Percentiles rank a stretch among this genome's conserved stretches.
Evolutionary conservation across 2,888 invertebrate genomes (phyloP).

Genomic region (Ischnura elegans): DNA sequence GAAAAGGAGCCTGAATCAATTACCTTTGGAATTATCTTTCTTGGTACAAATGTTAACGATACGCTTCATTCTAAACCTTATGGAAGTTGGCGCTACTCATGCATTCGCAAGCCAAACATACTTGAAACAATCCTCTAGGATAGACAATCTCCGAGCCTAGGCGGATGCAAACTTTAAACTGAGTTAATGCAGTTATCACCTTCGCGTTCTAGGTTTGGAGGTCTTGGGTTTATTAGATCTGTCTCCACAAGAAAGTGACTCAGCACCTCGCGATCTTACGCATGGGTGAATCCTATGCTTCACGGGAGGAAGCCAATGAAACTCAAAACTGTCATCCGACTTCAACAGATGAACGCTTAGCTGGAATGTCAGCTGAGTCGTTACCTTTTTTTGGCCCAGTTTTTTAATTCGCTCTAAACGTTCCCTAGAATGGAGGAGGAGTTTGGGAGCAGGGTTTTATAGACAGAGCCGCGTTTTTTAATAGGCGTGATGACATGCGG

Average conservation of each 20-base stretch:
- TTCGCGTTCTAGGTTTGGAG: not conserved
- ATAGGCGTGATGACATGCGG: not conserved
- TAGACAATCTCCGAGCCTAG: not conserved
- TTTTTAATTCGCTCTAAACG: not conserved
- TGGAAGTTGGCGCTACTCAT: too few relatives aligned
- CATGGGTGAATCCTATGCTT: not conserved
- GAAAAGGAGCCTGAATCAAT: too few relatives aligned
- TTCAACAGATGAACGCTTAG: not conserved
- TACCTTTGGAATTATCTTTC: too few relatives aligned
- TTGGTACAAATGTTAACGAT: too few relatives aligned
- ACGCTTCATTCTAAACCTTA: too few relatives aligned
- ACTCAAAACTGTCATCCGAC: constrained; percentile 29
- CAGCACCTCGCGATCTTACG: not conserved
- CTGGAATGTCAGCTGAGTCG: not conserved
- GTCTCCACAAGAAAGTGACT: not conserved
- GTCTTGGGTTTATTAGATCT: not conserved
- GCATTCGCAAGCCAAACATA: too few relatives aligned
- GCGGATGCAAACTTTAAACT: not conserved
- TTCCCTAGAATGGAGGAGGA: not conserved
- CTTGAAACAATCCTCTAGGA: too few relatives aligned
- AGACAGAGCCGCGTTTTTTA: not conserved
- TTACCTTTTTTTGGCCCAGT: not conserved
- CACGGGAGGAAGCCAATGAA: constrained; percentile 37
- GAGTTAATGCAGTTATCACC: not conserved
- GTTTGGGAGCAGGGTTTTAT: not conserved